Evolutionary conservation across 1,140 invertebrate species (phyloP).

Genomic region (Neelides sp.): DNA sequence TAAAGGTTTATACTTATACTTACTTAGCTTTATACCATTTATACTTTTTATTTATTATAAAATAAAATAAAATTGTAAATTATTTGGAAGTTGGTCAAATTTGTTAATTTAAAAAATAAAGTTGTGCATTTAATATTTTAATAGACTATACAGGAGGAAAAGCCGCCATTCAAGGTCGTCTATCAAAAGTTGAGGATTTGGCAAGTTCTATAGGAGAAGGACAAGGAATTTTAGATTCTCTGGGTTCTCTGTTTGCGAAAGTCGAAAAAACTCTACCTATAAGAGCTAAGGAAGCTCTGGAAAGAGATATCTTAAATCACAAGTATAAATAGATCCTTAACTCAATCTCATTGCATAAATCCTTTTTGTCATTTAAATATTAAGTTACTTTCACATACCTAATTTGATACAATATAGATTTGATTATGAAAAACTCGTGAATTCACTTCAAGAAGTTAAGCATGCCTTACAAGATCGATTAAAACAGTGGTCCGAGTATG

Average conservation of each 20-base stretch:
- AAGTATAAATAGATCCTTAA: constrained; percentile 38
- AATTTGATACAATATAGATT: constrained; percentile 35
- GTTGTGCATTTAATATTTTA: neutral
- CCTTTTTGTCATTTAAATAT: neutral
- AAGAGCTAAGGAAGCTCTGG: constrained; percentile 64
- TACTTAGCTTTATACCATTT: too few relatives aligned
- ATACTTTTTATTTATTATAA: constrained; percentile 7
- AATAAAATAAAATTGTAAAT: neutral
- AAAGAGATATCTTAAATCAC: constrained; percentile 59
- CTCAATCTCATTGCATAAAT: neutral
- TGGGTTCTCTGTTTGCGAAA: constrained; percentile 55
- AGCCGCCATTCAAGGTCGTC: constrained; percentile 53
- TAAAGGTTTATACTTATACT: constrained; percentile 37
- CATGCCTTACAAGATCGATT: constrained; percentile 68
- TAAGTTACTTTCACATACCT: neutral
- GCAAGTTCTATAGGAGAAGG: constrained; percentile 61
- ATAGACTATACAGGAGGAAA: constrained; percentile 70
- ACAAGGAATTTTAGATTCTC: constrained; percentile 52
- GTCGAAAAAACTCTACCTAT: constrained; percentile 48
- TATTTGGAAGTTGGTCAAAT: neutral
- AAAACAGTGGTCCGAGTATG: constrained; percentile 82
- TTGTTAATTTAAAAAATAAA: constrained; percentile 1
- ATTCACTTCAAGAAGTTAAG: constrained; percentile 57
- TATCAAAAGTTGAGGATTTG: constrained; percentile 61
- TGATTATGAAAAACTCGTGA: constrained; percentile 70